A percentile compares a stretch with the other conserved stretches of the same genome.
Conservation (phyloP, 2,888 invertebrate genomes). For the Geotrupes spiniger region DNA sequence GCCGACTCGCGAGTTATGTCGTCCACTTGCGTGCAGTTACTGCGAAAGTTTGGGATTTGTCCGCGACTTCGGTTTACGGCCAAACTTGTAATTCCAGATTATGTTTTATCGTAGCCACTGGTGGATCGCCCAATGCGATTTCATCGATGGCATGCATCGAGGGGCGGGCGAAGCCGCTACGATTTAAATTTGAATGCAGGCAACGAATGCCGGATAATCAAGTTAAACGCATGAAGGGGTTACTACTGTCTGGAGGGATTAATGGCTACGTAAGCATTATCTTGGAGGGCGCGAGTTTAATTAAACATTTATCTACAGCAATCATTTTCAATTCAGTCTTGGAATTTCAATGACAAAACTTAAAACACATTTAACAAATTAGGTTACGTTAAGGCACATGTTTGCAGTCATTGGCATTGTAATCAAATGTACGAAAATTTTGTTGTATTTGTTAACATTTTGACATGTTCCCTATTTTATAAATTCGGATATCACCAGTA, state of each 20-base stretch:
- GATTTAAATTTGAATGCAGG: slow-evolving; percentile 11
- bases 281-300: slow-evolving; percentile 22
- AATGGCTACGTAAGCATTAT: slow-evolving; percentile 37
- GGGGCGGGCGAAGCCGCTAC: not conserved
- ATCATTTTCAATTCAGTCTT: too few species aligned
- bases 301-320: too few species aligned
- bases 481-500: too few species aligned
- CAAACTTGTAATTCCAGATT: slow-evolving; percentile 21
- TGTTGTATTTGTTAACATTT: too few species aligned
- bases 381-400: too few species aligned
- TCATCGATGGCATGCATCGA: slow-evolving; percentile 1
- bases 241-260: slow-evolving; percentile 33
- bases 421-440: too few species aligned
- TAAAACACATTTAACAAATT: too few species aligned
- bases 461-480: too few species aligned
- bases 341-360: too few species aligned
- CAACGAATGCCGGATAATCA: slow-evolving; percentile 26
- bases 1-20: slow-evolving; percentile 17
- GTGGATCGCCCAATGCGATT: slow-evolving; percentile 1
- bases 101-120: slow-evolving; percentile 22
- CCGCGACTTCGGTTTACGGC: slow-evolving; percentile 18
- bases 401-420: too few species aligned
- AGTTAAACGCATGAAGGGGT: slow-evolving; percentile 34
- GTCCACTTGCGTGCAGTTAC: slow-evolving; percentile 25
- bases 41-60: slow-evolving; percentile 26